phyloP scores from a whole-genome alignment of 2,797 vertebrate species.

The Sebastolobus alascanus region DNA sequence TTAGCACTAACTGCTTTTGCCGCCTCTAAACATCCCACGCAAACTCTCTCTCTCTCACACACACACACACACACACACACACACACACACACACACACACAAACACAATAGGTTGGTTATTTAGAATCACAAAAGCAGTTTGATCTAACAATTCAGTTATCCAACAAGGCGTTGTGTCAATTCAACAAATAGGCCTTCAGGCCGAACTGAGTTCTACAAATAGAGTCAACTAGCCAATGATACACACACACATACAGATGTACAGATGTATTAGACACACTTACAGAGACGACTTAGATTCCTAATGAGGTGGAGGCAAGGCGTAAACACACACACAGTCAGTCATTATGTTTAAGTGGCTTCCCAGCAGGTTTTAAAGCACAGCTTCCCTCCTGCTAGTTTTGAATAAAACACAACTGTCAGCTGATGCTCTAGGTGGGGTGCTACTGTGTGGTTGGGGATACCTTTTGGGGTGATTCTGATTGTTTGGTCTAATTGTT shows the following conservation, averaged over 20 bases:
- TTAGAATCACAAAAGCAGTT: conserved; percentile 27
- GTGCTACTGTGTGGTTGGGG: background rate
- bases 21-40: conserved; percentile 3
- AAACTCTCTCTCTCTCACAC: background rate
- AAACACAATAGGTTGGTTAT: background rate
- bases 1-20: conserved; percentile 16
- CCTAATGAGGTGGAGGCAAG: conserved; percentile 13
- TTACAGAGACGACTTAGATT: conserved; percentile 11
- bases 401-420: background rate
- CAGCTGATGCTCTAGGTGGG: background rate
- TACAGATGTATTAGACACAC: background rate
- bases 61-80: background rate
- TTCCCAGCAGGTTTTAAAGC: background rate
- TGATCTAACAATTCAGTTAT: conserved; percentile 40
- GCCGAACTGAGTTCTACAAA: conserved; percentile 11
- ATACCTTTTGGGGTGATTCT: background rate
- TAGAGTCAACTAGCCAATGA: conserved; percentile 25
- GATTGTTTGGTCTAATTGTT: background rate
- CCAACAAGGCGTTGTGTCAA: conserved; percentile 21
- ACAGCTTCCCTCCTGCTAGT: background rate
- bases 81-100: background rate
- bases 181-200: conserved; percentile 33
- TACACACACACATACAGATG: background rate
- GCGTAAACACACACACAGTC: background rate
- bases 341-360: conserved; percentile 3